Percentiles rank a stretch among this genome's conserved stretches.
phyloP scores from a whole-genome alignment of 2,888 invertebrate genomes.

The Dasypogon diadema region DNA sequence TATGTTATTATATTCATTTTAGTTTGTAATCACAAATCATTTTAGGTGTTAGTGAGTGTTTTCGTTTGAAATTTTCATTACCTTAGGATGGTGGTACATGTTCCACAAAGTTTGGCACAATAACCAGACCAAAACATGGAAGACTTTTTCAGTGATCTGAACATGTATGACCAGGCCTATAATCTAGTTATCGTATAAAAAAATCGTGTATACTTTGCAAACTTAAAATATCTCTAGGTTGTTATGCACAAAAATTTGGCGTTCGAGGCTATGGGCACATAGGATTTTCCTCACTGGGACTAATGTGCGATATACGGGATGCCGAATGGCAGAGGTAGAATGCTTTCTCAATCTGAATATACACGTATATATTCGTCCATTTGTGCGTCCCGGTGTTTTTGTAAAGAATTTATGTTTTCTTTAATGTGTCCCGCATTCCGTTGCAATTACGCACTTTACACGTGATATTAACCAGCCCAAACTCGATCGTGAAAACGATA shows the following conservation, averaged over 20 bases:
- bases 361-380: neutral
- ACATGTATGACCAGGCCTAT: neutral
- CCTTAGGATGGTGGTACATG: neutral
- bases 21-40: slow-evolving; percentile 49
- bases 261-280: slow-evolving; percentile 95
- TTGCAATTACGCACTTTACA: neutral
- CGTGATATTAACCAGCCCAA: neutral
- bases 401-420: neutral
- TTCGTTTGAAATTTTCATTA: neutral
- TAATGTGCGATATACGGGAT: slow-evolving; percentile 88
- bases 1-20: slow-evolving; percentile 69
- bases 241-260: slow-evolving; percentile 96
- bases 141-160: too few species aligned
- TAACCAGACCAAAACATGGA: too few species aligned
- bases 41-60: neutral
- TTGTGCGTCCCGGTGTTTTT: neutral
- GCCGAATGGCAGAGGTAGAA: slow-evolving; percentile 79
- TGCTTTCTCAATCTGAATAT: neutral
- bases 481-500: neutral
- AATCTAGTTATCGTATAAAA: neutral
- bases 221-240: slow-evolving; percentile 73
- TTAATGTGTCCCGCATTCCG: neutral
- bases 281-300: slow-evolving; percentile 85
- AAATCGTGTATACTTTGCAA: neutral
- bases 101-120: neutral